A percentile compares a stretch with the other conserved stretches of the same genome.
These are phyloP conservation scores for Eupithecia tripunctaria DNA, from an alignment of 2,888 invertebrate genomes.

Conservation along the genomic window DNA sequence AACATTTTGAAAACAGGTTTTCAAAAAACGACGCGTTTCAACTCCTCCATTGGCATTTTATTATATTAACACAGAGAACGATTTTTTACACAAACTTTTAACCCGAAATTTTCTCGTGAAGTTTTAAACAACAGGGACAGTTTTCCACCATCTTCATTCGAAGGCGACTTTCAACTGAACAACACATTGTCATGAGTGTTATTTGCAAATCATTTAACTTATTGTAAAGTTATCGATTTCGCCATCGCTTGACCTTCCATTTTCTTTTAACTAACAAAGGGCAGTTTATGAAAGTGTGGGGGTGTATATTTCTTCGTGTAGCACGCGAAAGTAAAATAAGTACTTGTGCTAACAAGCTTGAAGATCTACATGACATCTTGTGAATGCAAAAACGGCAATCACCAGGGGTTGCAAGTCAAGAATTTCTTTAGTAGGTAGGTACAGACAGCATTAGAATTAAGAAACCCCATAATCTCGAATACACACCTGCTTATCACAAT, in stretches of 20 bases:
- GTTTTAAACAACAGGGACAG: neutral
- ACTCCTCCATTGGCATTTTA: neutral
- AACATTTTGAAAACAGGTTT: neutral
- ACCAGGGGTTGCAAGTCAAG: neutral
- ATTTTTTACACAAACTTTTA: neutral
- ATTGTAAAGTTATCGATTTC: slow-evolving; percentile 36
- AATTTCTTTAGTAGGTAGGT: too few species aligned
- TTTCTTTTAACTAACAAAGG: slow-evolving; percentile 43
- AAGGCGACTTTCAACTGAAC: slow-evolving; percentile 24
- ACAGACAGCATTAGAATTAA: too few species aligned
- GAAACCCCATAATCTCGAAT: too few species aligned
- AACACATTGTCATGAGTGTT: neutral
- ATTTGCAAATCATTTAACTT: slow-evolving; percentile 35
- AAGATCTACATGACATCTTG: slow-evolving; percentile 8
- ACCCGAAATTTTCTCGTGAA: neutral
- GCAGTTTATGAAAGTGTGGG: slow-evolving; percentile 46
- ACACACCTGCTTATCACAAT: too few species aligned
- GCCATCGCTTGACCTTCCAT: slow-evolving; percentile 41
- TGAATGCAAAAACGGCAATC: neutral
- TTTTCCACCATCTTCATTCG: slow-evolving; percentile 3
- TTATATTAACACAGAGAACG: neutral
- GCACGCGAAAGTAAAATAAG: slow-evolving; percentile 48
- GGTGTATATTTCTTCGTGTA: slow-evolving; percentile 44
- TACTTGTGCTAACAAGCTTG: neutral
- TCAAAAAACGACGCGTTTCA: neutral